phyloP scores from a whole-genome alignment of 2,888 invertebrate genomes.

The Amiota mariae region DNA sequence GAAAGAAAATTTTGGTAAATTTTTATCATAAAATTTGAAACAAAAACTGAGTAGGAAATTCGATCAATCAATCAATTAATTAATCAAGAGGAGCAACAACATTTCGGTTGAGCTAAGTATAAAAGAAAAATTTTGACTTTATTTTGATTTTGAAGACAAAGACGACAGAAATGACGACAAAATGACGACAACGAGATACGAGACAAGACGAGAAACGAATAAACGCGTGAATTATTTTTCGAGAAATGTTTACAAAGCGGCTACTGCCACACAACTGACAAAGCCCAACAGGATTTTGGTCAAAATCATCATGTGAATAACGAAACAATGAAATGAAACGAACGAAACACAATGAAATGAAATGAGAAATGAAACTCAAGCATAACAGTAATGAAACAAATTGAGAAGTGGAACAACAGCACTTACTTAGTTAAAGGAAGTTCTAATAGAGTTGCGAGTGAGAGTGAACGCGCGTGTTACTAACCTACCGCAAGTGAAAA shows the following conservation, averaged over 20 bases:
- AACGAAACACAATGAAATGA: too few species aligned
- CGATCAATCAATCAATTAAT: too few species aligned
- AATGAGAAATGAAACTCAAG: not conserved
- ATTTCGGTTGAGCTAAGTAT: too few species aligned
- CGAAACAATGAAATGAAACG: not conserved
- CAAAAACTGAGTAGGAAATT: too few species aligned
- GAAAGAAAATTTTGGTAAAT: too few species aligned
- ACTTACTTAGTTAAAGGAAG: not conserved
- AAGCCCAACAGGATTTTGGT: not conserved
- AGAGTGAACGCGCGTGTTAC: not conserved
- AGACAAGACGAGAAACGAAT: not conserved
- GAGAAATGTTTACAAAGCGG: constrained; percentile 1
- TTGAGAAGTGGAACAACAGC: not conserved
- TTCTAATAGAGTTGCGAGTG: not conserved
- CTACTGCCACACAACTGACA: constrained; percentile 9
- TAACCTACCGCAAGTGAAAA: not conserved
- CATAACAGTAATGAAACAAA: not conserved
- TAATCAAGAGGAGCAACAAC: too few species aligned
- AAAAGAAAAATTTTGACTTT: too few species aligned
- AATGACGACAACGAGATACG: not conserved
- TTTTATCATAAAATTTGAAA: too few species aligned
- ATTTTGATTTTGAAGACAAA: too few species aligned
- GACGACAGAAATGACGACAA: too few species aligned
- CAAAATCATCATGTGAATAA: not conserved
- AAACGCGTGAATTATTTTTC: not conserved